Percentiles rank a stretch among this genome's conserved stretches.
Conservation (phyloP, 2,888 invertebrate species). For the Dryadula phaetusa region DNA sequence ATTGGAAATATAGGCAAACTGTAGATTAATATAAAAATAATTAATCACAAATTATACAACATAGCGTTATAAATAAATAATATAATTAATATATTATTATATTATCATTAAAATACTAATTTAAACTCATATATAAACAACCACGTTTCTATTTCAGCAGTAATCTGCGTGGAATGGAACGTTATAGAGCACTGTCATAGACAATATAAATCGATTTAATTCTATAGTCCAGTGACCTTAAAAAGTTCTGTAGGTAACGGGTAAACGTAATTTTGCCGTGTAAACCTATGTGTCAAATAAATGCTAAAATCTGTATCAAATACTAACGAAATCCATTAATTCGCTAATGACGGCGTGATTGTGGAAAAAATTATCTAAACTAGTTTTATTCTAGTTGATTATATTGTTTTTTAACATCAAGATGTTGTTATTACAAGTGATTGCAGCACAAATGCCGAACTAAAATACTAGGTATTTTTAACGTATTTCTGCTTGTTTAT, state of each 20-base stretch:
- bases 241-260: conserved; percentile 16
- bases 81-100: too few species aligned
- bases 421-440: conserved; percentile 44
- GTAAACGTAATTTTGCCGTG: conserved; percentile 37
- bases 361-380: conserved; percentile 42
- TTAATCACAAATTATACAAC: too few species aligned
- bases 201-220: conserved; percentile 44
- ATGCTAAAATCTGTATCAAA: conserved; percentile 35
- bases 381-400: conserved; percentile 29
- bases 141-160: not conserved
- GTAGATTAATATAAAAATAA: too few species aligned
- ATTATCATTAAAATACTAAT: too few species aligned
- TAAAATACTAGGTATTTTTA: conserved; percentile 41
- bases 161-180: conserved; percentile 28
- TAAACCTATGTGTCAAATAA: conserved; percentile 43
- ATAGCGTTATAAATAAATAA: too few species aligned
- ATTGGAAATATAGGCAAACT: too few species aligned
- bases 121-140: not conserved
- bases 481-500: conserved; percentile 46
- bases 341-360: conserved; percentile 49
- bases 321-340: conserved; percentile 44
- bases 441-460: conserved; percentile 33
- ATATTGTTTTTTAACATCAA: conserved; percentile 34
- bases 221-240: conserved; percentile 35
- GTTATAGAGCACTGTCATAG: conserved; percentile 26